Base-by-base conservation (phyloP, 2,888 invertebrate species). In the Parasteatoda lunata region DNA sequence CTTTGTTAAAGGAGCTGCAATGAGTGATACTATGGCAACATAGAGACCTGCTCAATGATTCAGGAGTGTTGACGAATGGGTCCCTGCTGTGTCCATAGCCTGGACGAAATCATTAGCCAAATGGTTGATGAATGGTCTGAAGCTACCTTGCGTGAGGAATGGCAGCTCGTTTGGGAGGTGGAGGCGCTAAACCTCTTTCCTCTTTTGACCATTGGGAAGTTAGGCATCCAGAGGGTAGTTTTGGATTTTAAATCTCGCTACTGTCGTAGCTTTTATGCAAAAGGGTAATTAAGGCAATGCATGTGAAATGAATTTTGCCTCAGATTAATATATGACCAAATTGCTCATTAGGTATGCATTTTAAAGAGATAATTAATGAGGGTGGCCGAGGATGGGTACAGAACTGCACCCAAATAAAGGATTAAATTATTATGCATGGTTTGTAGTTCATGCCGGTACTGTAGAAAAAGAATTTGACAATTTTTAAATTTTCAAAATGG, bases 51-150 rank as follows among this genome's bases (percentile, higher is more conserved):
- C 66, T 65, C 76, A 65, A 76, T 76, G 76, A 76, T 76, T 66
- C 76, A 75, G 54, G 64, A 47, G 49, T 65, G 65, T 65, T 77
- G 77, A 69, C 77, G 68, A 45, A 77, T 66, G 30, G 49, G n/a
- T 30, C 70, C 49, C 70, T 11, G 70, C 6, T 13, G 68, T 68
- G 68, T 45, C 30, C 70, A 13, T 6, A 49, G n/a, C 70, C 9
- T 48, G 70, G 65, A 77, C 83, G 52, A 69, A 83, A 77, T 83
- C 83, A 83, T 83, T 83, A 83, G 77, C 69, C 65, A 71, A 73
- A 77, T 71, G 65, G 76, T 51, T 77, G 83, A 83, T 71, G 51
- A 83, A 83, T 83, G 83, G 49, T 68, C 30, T 65, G 47, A 52
- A 9, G 45, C 64, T 51, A 77, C 70, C 30, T 70, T 11, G 51